phyloP scores from a whole-genome alignment of 2,797 vertebrate genomes.

The Gadopsis bispinosus region DNA sequence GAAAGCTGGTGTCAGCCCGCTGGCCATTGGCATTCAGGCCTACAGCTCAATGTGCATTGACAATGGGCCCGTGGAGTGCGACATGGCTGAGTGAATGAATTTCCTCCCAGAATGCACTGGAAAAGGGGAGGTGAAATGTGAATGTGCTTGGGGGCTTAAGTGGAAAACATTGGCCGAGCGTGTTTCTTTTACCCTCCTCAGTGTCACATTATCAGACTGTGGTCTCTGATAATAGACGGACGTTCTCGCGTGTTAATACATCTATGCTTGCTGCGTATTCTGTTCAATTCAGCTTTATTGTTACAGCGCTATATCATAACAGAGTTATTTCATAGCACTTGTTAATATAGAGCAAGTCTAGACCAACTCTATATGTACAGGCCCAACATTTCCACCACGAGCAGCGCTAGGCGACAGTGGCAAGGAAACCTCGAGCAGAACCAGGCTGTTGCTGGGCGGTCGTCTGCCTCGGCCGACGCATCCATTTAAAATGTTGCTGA shows the following conservation, averaged over 20 bases:
- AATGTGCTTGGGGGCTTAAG: slow-evolving; percentile 6
- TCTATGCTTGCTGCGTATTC: no score
- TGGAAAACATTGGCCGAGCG: slow-evolving; percentile 17
- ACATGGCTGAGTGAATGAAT: slow-evolving; percentile 48
- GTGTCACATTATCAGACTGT: not conserved
- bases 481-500: not conserved
- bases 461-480: not conserved
- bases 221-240: not conserved
- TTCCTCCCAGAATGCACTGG: slow-evolving; percentile 45
- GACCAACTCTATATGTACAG: no score
- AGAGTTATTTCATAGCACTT: no score
- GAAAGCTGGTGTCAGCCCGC: slow-evolving; percentile 62
- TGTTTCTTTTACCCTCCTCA: not conserved
- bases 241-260: not conserved
- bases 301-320: no score
- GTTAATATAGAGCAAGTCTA: no score
- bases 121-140: slow-evolving; percentile 7
- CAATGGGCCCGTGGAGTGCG: slow-evolving; percentile 61
- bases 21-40: slow-evolving; percentile 60
- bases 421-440: no score
- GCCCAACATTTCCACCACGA: no score
- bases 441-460: no score
- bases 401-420: no score
- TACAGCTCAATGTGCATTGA: slow-evolving; percentile 46
- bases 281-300: no score